These are phyloP conservation scores for Oligia fasciuncula DNA, from an alignment of 2,888 invertebrate species.

Conservation along the genomic window DNA sequence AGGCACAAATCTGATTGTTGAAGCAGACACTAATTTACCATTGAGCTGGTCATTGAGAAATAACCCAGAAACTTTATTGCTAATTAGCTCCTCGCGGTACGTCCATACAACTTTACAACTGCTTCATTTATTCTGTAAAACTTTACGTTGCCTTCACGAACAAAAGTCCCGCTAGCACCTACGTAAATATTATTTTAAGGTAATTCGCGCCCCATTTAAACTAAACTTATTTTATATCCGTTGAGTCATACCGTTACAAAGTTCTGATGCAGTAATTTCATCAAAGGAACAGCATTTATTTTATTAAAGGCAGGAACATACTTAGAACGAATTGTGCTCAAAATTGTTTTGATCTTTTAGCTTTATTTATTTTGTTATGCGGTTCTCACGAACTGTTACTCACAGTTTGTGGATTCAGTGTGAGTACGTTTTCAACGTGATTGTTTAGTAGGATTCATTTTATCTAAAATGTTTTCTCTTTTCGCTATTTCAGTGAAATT, in stretches of 20 bases:
- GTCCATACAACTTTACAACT: slow-evolving; percentile 44
- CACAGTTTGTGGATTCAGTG: slow-evolving; percentile 40
- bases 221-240: slow-evolving; percentile 32
- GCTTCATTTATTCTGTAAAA: slow-evolving; percentile 56
- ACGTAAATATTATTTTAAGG: slow-evolving; percentile 41
- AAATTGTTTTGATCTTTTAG: slow-evolving; percentile 49
- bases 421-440: slow-evolving; percentile 30
- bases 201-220: slow-evolving; percentile 35
- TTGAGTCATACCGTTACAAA: slow-evolving; percentile 38
- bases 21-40: slow-evolving; percentile 14
- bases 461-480: slow-evolving; percentile 30
- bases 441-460: slow-evolving; percentile 37
- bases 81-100: slow-evolving; percentile 43
- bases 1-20: background rate
- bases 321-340: slow-evolving; percentile 18
- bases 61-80: slow-evolving; percentile 38
- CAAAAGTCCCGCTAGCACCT: slow-evolving; percentile 29
- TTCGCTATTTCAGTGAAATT: slow-evolving; percentile 15
- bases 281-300: slow-evolving; percentile 48
- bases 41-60: slow-evolving; percentile 28
- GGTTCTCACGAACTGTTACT: slow-evolving; percentile 23
- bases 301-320: slow-evolving; percentile 19
- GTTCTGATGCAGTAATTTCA: slow-evolving; percentile 36
- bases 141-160: slow-evolving; percentile 39
- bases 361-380: slow-evolving; percentile 50